Base-by-base conservation (phyloP, 2,113 vertebrate genomes). In the Thunnus thynnus region DNA sequence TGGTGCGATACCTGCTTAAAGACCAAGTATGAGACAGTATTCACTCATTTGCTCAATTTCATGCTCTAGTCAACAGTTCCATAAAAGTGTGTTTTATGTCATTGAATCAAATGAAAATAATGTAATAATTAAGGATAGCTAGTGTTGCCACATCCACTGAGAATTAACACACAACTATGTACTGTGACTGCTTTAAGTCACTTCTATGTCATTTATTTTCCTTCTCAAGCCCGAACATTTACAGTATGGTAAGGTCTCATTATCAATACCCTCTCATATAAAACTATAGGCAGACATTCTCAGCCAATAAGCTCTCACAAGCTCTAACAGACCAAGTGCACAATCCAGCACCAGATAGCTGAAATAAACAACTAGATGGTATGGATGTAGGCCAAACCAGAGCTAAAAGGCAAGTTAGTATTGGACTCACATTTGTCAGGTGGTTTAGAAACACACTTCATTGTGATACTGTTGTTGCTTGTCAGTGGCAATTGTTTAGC, bases 1-100 rank as follows among this genome's bases (percentile, higher is more conserved):
- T 95, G 68, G 91, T 95, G 27, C 88, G 80, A 9, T 96, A 95
- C 86, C 83, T 96, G 79, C 94, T 96, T 48, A 89, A 83, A 86
- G 79, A 93, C 14, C 85, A 93, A 80, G 96, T 96, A 78, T 18
- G 58, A 72, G 92, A 12, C 13, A 11, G 12, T 75, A 18, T 61
- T 57, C 22, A 14, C 5, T 22, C 17, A 22, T 3, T 22, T 13
- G 20, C 20, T 70, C 48, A 20, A 44, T 36, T 14, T 16, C 20
- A 36, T 11, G 12, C 41, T 61, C 0, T 11, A 36, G 16, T 13
- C 1, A 30, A 10, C 1, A 30, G 13, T 72, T 47, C 3, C n/a
- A 58, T 52, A 20, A 36, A 57, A 57, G 17, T 46, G 9, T 13
- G 10, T 56, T 57, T n/a, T 2, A 12, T 18, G 10, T 3, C 22